phyloP scores from a whole-genome alignment of 2,888 invertebrate genomes.

The Acanthosepion pharaonis region DNA sequence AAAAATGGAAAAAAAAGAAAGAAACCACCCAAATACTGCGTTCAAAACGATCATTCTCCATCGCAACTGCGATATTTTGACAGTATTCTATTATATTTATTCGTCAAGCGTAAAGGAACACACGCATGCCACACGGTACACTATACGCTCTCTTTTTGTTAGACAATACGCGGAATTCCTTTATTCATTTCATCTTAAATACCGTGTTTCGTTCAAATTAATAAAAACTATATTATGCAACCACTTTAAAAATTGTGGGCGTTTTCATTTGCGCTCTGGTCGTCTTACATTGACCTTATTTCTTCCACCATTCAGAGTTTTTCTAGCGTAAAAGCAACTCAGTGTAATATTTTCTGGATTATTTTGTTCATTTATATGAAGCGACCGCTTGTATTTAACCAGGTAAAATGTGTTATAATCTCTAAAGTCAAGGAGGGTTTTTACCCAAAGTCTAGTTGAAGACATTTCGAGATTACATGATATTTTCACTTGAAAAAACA shows the following conservation, averaged over 20 bases:
- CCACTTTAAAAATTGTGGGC: neutral
- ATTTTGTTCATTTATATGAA: neutral
- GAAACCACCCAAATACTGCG: neutral
- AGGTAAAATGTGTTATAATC: neutral
- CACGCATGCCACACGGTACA: neutral
- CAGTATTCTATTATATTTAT: neutral
- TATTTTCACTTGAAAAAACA: no score
- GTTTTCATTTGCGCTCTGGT: neutral
- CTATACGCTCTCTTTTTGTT: neutral
- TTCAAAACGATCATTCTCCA: neutral
- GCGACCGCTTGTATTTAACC: neutral
- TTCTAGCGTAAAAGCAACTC: neutral
- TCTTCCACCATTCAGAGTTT: neutral
- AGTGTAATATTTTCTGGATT: neutral
- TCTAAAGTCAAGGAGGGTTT: no score
- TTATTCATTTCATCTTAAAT: neutral
- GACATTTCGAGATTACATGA: no score
- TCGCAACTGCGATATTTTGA: neutral
- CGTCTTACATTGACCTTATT: neutral
- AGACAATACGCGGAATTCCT: neutral
- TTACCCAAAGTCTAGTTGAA: no score
- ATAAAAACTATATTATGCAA: neutral
- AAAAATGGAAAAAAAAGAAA: neutral
- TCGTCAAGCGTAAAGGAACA: neutral
- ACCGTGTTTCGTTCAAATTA: neutral